Evolutionary conservation across 2,113 vertebrate species (phyloP), one percentile per base, ranked within the genome.

Genomic region (Pandion haliaetus): DNA sequence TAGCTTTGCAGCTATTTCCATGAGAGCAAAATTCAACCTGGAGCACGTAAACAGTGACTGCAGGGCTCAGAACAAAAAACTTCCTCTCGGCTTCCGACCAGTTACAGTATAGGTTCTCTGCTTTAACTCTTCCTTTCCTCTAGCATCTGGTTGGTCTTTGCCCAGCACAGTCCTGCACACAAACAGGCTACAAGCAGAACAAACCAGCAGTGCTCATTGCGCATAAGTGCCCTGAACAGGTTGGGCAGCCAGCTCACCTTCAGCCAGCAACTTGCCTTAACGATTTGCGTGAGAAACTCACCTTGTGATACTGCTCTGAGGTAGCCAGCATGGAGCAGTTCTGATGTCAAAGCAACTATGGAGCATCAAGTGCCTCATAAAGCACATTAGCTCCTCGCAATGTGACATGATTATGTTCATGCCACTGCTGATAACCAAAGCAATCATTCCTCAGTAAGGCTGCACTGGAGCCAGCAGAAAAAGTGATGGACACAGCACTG

Each of bases 361-460:
- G 38, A 55, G 55, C 52, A 50, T 34, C 67, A 81, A 85, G 71
- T 14, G 16, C 70, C 67, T 95, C 89, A 81, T 63, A 92, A 91
- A 93, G 36, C 63, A 88, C 40, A 65, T 62, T 65, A 96, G 82
- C 79, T 72, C 63, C 63, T 94, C 20, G 12, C 93, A 95, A 89
- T 19, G 55, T 52, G 92, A 94, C 72, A 49, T 10, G 62, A 95
- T 91, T 86, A 91, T 83, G 82, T 82, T 86, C 59, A 36, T 54
- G 96, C 86, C 96, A 93, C 70, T 86, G 79, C 62, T 71, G 55
- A 95, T 91, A 94, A 95, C 63, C 73, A 82, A 94, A 96, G 77
- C 87, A 89, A 96, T 97, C 94, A 97, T 72, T 98, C 70, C 86
- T 95, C 54, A 62, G 80, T 57, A 52, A 91, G 89, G 82, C 45